Percentiles rank a stretch among this genome's conserved stretches.
These are phyloP conservation scores for Drosophila burlai DNA, from an alignment of 1,140 invertebrate species.

Conservation along the genomic window DNA sequence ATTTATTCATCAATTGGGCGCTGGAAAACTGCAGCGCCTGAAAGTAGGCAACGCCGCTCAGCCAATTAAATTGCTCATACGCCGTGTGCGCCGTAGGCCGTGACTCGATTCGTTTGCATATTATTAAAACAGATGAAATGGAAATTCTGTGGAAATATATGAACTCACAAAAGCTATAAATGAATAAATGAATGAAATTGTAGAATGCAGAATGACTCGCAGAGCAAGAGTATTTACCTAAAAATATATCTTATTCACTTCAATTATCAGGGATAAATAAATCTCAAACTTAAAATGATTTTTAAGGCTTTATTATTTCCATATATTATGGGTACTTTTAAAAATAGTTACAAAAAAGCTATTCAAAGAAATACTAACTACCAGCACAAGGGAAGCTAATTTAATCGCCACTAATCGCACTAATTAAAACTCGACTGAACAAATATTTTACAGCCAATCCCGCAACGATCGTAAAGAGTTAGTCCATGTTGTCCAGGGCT, in stretches of 20 bases:
- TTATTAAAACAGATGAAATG: constrained; percentile 2
- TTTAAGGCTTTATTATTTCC: neutral
- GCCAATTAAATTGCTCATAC: constrained; percentile 45
- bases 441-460: constrained; percentile 31
- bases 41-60: constrained; percentile 37
- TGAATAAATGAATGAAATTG: neutral
- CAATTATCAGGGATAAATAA: neutral
- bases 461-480: constrained; percentile 22
- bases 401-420: constrained; percentile 24
- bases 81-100: constrained; percentile 4
- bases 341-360: neutral
- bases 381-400: neutral
- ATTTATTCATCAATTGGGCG: constrained; percentile 40
- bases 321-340: neutral
- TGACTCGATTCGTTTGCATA: constrained; percentile 9
- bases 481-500: constrained; percentile 11
- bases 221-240: neutral
- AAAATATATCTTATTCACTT: neutral
- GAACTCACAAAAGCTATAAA: neutral
- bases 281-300: too few species aligned
- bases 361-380: neutral
- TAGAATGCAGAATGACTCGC: neutral
- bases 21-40: constrained; percentile 41
- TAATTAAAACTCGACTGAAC: constrained; percentile 44
- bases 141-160: neutral